Base-by-base conservation (phyloP, 2,797 vertebrate species). In the Danio tinwini region DNA sequence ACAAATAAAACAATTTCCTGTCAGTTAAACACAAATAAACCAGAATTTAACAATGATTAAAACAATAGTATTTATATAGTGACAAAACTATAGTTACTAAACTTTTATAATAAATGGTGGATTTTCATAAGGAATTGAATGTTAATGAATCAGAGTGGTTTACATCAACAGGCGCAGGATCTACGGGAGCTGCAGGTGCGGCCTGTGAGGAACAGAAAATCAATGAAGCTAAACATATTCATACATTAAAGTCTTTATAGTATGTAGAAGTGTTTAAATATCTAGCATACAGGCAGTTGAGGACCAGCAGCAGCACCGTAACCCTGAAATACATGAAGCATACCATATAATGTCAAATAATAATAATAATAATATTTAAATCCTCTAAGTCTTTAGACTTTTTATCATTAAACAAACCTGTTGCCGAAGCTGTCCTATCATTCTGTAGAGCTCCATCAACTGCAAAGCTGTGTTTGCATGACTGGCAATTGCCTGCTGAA, bases 361-460 rank as follows among this genome's bases (percentile, higher is more conserved):
- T 12, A 13, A 52, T 12, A 13, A 52, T 37, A 45, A 11, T n/a
- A 59, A 45, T 37, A 11, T 73, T 16, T 47, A 29, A 29, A 4
- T 1, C 17, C 7, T 58, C 2, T 58, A 21, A 7, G 13, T 21
- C 40, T 56, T 2, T 39, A 53, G 4, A 0, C 0, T 44, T 13
- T n/a, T 21, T 6, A 1, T 3, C 7, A 14, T 59, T 76, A 39
- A 52, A 37, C 83, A 87, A 29, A 93, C 93, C 92, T 93, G 91
- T 86, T 92, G 92, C 86, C 88, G 90, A 74, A 90, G 90, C 56
- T 67, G 63, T 5, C 62, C 70, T 39, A 77, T 73, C 45, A 92
- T 61, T 79, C 92, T 90, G 88, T 92, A 92, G 75, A 93, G 80
- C 82, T 94, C 91, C 93, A 93, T 94, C 89, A 88, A 89, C 86